phyloP scores from a whole-genome alignment of 2,113 vertebrate genomes.

The Ctenodactylus gundi region DNA sequence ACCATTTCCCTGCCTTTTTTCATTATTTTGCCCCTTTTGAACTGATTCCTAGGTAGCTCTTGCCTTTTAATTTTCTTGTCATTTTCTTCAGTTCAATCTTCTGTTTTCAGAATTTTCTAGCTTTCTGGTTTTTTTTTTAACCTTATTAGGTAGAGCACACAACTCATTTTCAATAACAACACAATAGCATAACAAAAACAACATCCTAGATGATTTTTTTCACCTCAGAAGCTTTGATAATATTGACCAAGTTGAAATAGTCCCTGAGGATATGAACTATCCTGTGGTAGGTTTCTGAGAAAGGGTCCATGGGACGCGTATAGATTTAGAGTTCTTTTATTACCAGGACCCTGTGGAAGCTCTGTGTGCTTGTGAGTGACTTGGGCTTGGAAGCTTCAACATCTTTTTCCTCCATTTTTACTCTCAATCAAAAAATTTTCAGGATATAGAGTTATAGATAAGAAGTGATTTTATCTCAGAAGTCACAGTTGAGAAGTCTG shows the following conservation, averaged over 20 bases:
- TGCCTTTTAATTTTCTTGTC: not conserved
- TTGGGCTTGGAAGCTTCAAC: not conserved
- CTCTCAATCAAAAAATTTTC: not conserved
- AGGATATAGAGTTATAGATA: not conserved
- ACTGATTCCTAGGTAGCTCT: not conserved
- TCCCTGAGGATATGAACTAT: not conserved
- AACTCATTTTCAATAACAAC: not conserved
- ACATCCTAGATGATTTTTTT: not conserved
- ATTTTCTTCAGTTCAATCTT: not conserved
- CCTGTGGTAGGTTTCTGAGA: not conserved
- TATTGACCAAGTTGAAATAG: conserved; percentile 42
- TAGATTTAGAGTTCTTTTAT: conserved; percentile 34
- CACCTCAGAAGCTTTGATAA: not conserved
- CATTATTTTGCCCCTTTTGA: not conserved
- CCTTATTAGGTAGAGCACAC: not conserved
- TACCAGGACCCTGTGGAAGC: too few species aligned
- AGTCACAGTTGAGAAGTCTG: not conserved
- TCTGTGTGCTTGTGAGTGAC: too few species aligned
- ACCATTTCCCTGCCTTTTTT: not conserved
- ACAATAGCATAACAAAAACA: not conserved
- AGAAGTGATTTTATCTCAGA: not conserved
- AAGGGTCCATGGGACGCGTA: not conserved
- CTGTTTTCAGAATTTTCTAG: not conserved
- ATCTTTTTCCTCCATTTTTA: not conserved
- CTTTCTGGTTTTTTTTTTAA: not conserved